Conservation (phyloP, 2,888 invertebrate species). For the Polydrusus pterygomalis region DNA sequence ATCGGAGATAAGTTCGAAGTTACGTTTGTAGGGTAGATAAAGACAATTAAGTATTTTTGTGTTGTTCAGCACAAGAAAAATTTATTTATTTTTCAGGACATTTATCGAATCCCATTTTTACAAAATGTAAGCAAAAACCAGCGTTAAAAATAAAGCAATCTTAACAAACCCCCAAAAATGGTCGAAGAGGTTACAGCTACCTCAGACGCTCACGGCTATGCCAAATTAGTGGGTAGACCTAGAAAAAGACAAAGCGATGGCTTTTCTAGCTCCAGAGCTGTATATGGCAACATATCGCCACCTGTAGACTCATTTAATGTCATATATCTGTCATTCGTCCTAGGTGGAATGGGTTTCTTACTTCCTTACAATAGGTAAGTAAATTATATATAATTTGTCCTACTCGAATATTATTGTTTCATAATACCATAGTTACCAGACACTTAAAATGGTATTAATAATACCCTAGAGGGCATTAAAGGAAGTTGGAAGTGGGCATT, state of each 20-base stretch:
- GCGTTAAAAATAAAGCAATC: neutral
- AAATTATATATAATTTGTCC: too few species aligned
- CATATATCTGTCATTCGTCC: constrained; percentile 83
- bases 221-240: constrained; percentile 64
- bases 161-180: constrained; percentile 54
- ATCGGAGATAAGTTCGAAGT: too few species aligned
- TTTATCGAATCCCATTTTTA: neutral
- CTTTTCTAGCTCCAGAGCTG: constrained; percentile 56
- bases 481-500: too few species aligned
- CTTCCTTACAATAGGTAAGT: constrained; percentile 93
- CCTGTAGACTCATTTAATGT: constrained; percentile 82
- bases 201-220: constrained; percentile 66
- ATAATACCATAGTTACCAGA: too few species aligned
- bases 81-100: too few species aligned
- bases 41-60: too few species aligned
- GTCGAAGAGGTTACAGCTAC: constrained; percentile 63
- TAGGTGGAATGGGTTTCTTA: constrained; percentile 92
- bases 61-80: too few species aligned
- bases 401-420: too few species aligned
- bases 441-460: too few species aligned
- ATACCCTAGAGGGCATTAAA: too few species aligned
- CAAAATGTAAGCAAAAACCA: constrained; percentile 25
- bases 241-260: constrained; percentile 62
- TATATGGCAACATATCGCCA: constrained; percentile 77
- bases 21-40: neutral